Base-by-base conservation (phyloP, 2,797 vertebrate genomes). In the Xenops minutus region DNA sequence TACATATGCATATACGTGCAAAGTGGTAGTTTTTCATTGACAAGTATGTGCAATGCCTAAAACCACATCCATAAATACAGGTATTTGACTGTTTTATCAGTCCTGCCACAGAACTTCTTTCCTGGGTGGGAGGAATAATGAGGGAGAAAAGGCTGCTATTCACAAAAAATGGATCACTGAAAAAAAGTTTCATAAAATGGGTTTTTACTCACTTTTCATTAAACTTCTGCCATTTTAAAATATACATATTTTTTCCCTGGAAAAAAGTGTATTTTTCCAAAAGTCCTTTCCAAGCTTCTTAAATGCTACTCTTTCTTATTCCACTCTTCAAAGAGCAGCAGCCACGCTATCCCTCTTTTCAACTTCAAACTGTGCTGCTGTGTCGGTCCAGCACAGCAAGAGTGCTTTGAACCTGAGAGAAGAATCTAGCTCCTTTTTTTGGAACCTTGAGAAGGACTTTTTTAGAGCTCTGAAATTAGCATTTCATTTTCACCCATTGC, bases 351-450 rank as follows among this genome's bases (percentile, higher is more conserved):
- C 90, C 94, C 66, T 89, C 95, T 92, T 97, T 97, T 96, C 89
- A 93, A 96, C 97, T 97, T 98, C 98, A 98, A 98, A 97, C 97
- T 85, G 41, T 92, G 91, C 93, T 97, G 95, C 94, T 98, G 95
- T 97, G 95, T 96, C 97, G 95, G 96, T 97, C 94, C 94, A 95
- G 90, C 96, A 86, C 96, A 96, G 96, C 11, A 30, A 96, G 96
- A 80, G 79, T 91, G 93, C 97, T 98, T 98, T 98, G 97, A 98
- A 97, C 96, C 92, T 41, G 59, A 86, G 95, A 95, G 96, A 91
- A 97, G 96, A 97, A 98, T 95, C 94, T 92, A 95, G 89, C 88
- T 97, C 66, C 85, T 78, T 91, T 94, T 97, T 97, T 78, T 64
- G 81, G 88, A 97, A 96, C 93, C 72, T 96, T 23, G 32, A 91